These are phyloP conservation scores for Acronicta aceris DNA, from an alignment of 2,888 invertebrate genomes.

Conservation along the genomic window DNA sequence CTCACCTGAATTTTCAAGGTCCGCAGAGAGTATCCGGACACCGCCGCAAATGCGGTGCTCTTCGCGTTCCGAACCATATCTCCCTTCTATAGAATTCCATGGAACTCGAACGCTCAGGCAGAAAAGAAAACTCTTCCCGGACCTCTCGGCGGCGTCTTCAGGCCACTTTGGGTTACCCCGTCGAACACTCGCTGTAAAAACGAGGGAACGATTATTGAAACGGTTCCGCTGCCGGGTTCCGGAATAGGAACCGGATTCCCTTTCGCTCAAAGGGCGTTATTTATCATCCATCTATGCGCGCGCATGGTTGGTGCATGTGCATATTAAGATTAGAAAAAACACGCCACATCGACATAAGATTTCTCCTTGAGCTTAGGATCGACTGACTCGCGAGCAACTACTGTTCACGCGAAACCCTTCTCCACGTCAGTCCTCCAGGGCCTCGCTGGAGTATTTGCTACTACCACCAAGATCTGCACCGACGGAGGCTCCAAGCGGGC, in stretches of 20 bases:
- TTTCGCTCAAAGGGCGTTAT: constrained; percentile 84
- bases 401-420: constrained; percentile 87
- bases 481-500: constrained; percentile 86
- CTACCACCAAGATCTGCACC: constrained; percentile 92
- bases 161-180: constrained; percentile 79
- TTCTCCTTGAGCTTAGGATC: constrained; percentile 89
- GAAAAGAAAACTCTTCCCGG: constrained; percentile 66
- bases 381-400: constrained; percentile 89
- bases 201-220: constrained; percentile 78
- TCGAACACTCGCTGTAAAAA: constrained; percentile 59
- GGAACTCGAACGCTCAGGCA: constrained; percentile 80
- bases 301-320: too few relatives aligned
- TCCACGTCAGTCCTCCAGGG: constrained; percentile 89
- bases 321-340: constrained; percentile 55
- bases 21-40: constrained; percentile 73
- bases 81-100: constrained; percentile 85
- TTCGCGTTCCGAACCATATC: constrained; percentile 84
- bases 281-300: too few relatives aligned
- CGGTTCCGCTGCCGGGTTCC: constrained; percentile 89
- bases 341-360: constrained; percentile 79
- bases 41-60: constrained; percentile 66
- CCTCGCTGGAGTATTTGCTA: constrained; percentile 92
- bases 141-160: constrained; percentile 82
- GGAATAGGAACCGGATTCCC: constrained; percentile 89
- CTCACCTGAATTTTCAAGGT: constrained; percentile 76